Percentiles rank a stretch among this genome's conserved stretches.
phyloP scores from a whole-genome alignment of 2,888 invertebrate genomes.

The Watsonalla cultraria region DNA sequence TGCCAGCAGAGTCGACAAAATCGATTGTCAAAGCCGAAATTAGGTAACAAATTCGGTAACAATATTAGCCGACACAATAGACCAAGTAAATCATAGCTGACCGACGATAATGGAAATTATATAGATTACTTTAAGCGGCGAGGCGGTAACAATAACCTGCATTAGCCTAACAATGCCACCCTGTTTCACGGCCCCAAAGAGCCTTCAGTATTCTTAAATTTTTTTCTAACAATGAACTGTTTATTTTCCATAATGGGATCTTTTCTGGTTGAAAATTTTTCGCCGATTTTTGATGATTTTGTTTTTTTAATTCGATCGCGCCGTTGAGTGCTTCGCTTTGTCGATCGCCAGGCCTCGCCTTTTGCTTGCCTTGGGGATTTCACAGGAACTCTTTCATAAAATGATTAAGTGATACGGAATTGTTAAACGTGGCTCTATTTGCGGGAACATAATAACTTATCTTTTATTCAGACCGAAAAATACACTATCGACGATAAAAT shows the following conservation, averaged over 20 bases:
- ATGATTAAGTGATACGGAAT: not conserved
- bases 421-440: no score
- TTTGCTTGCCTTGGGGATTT: slow-evolving; percentile 2
- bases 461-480: no score
- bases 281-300: slow-evolving; percentile 12
- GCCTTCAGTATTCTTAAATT: slow-evolving; percentile 10
- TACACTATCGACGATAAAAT: no score
- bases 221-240: slow-evolving; percentile 10
- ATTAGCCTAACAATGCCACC: slow-evolving; percentile 38
- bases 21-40: not conserved
- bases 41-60: not conserved
- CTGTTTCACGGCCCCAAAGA: slow-evolving; percentile 11
- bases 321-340: slow-evolving; percentile 12
- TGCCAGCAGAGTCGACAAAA: not conserved
- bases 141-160: slow-evolving; percentile 32
- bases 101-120: slow-evolving; percentile 23
- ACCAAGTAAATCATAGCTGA: not conserved
- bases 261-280: slow-evolving; percentile 7
- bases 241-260: slow-evolving; percentile 18
- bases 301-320: slow-evolving; percentile 15
- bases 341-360: not conserved
- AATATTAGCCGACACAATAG: not conserved
- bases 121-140: slow-evolving; percentile 23
- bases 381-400: not conserved
- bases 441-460: no score